A percentile compares a stretch with the other conserved stretches of the same genome.
phyloP scores from a whole-genome alignment of 2,888 invertebrate species.

The Diploptera punctata region DNA sequence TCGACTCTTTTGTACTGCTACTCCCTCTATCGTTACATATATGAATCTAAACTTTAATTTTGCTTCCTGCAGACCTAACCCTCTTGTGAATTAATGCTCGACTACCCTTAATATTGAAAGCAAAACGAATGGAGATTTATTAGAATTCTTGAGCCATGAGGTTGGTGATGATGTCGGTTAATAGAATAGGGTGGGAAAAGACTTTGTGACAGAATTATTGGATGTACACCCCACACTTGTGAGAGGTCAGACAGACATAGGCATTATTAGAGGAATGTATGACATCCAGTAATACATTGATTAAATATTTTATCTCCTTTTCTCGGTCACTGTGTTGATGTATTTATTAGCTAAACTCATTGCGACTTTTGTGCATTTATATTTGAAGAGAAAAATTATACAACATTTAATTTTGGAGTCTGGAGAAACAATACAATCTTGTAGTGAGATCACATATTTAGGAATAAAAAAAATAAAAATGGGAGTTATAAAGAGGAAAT shows the following conservation, averaged over 20 bases:
- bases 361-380: too few species aligned
- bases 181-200: not conserved
- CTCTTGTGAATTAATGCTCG: conserved; percentile 24
- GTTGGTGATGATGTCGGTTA: not conserved
- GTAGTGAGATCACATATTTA: too few species aligned
- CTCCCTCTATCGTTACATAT: not conserved
- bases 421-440: too few species aligned
- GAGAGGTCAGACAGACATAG: not conserved
- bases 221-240: not conserved
- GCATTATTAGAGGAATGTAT: not conserved
- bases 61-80: conserved; percentile 4
- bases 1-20: conserved; percentile 2
- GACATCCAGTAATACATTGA: too few species aligned
- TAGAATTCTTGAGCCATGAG: conserved; percentile 23
- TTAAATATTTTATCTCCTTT: too few species aligned
- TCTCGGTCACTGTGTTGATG: too few species aligned
- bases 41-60: conserved; percentile 21
- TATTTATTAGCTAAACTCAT: not conserved
- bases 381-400: too few species aligned
- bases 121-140: conserved; percentile 29
- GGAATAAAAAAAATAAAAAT: too few species aligned
- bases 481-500: too few species aligned
- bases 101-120: not conserved
- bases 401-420: too few species aligned
- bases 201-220: conserved; percentile 11